Evolutionary conservation across 1,140 invertebrate genomes (phyloP).

Genomic region (Akabosia matsudoensis): DNA sequence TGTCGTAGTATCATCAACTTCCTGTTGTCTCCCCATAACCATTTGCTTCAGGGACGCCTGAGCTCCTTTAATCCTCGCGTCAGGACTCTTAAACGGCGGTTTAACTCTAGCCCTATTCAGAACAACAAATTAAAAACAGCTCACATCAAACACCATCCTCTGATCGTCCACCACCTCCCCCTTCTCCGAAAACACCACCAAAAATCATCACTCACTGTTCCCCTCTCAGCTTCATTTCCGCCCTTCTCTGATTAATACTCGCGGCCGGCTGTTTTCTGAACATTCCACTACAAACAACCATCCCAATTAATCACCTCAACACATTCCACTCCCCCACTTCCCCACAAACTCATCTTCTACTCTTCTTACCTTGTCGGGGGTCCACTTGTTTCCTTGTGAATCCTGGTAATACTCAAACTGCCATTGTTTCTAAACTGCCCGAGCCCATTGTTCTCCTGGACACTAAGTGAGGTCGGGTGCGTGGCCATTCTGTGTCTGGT

Average conservation of each 20-base stretch:
- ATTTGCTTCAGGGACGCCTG: neutral
- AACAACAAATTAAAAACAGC: neutral
- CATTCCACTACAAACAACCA: neutral
- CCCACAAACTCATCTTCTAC: neutral
- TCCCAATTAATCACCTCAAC: neutral
- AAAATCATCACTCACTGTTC: neutral
- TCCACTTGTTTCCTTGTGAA: neutral
- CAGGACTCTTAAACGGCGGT: neutral
- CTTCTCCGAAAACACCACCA: neutral
- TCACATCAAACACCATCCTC: neutral
- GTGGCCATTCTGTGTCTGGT: neutral
- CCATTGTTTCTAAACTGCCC: neutral
- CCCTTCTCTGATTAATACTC: neutral
- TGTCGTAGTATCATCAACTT: neutral
- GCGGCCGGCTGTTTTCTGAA: neutral
- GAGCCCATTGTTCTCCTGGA: neutral
- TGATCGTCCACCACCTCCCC: neutral
- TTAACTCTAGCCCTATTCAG: neutral
- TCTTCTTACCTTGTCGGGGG: neutral
- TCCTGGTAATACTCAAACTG: conserved; percentile 3
- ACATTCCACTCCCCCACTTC: neutral
- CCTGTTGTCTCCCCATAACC: neutral
- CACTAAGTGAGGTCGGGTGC: neutral
- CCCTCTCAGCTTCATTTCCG: neutral
- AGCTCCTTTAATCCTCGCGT: neutral